Evolutionary conservation across 30 jellyfish, hydroid and myxozoan species (phyloP).

Genomic region (Catostylus mosaicus): DNA sequence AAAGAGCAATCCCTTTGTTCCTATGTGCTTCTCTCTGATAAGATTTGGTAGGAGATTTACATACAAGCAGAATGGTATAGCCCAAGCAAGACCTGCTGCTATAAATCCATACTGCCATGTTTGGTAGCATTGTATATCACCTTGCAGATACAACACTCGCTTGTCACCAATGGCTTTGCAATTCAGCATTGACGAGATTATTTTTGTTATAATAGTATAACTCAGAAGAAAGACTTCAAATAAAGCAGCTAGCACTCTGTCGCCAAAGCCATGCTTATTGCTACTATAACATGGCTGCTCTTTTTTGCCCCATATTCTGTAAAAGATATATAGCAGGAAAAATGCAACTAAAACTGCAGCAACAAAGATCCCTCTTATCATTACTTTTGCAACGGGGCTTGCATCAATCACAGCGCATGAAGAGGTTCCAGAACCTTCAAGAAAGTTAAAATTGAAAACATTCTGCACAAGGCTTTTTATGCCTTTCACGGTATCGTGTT

Average conservation of each 20-base stretch:
- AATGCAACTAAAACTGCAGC: not conserved
- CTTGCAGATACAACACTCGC: constrained; percentile 22
- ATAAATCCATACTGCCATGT: constrained; percentile 44
- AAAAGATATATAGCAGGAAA: not conserved
- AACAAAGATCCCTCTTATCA: not conserved
- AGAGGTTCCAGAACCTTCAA: not conserved
- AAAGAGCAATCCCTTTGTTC: not conserved
- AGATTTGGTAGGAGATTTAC: not conserved
- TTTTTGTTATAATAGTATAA: constrained; percentile 6
- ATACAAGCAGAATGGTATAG: constrained; percentile 26
- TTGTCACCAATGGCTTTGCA: constrained; percentile 7
- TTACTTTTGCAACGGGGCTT: constrained; percentile 6
- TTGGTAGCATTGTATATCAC: constrained; percentile 23
- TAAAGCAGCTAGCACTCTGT: constrained; percentile 7
- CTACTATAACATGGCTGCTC: not conserved
- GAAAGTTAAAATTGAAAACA: constrained; percentile 13
- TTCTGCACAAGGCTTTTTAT: not conserved
- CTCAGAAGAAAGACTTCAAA: constrained; percentile 28
- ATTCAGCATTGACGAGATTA: constrained; percentile 11
- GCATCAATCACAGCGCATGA: constrained; percentile 9
- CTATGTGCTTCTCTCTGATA: not conserved
- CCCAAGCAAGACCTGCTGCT: constrained; percentile 11
- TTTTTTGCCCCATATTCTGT: not conserved
- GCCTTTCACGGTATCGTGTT: not conserved
- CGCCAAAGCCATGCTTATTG: not conserved